Conservation (phyloP, 2,113 vertebrate genomes). For the Sapajus apella region DNA sequence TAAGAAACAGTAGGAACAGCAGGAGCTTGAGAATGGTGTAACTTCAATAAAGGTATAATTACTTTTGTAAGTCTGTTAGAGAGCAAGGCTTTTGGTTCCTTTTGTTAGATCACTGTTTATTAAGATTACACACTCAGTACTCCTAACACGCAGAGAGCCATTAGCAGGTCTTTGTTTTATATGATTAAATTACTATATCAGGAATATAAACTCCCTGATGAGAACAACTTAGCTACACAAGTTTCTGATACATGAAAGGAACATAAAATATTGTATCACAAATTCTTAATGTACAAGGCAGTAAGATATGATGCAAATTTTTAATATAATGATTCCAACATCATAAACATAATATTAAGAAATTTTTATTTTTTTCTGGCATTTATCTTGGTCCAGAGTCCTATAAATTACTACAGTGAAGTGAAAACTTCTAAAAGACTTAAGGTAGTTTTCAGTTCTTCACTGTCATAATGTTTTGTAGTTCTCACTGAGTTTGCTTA, state of each 20-base stretch:
- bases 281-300: neutral
- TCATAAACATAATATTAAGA: constrained; percentile 22
- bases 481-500: neutral
- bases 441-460: neutral
- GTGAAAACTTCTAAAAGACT: neutral
- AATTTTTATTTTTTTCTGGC: neutral
- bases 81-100: constrained; percentile 45
- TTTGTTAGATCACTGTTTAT: constrained; percentile 62
- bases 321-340: neutral
- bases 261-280: constrained; percentile 47
- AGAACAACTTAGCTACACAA: constrained; percentile 20
- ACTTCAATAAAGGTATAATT: constrained; percentile 68
- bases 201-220: neutral
- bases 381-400: neutral
- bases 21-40: constrained; percentile 31
- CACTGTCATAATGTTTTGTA: neutral
- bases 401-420: neutral
- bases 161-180: constrained; percentile 48
- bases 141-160: neutral
- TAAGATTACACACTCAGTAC: constrained; percentile 29
- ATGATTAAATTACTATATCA: constrained; percentile 54
- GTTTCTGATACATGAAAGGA: constrained; percentile 29
- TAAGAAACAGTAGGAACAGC: constrained; percentile 56
- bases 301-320: neutral
- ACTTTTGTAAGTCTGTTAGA: constrained; percentile 62